Evolutionary conservation across 2,113 vertebrate genomes (phyloP), one percentile per base, ranked within the genome.

Genomic region (Micronycteris hirsuta): DNA sequence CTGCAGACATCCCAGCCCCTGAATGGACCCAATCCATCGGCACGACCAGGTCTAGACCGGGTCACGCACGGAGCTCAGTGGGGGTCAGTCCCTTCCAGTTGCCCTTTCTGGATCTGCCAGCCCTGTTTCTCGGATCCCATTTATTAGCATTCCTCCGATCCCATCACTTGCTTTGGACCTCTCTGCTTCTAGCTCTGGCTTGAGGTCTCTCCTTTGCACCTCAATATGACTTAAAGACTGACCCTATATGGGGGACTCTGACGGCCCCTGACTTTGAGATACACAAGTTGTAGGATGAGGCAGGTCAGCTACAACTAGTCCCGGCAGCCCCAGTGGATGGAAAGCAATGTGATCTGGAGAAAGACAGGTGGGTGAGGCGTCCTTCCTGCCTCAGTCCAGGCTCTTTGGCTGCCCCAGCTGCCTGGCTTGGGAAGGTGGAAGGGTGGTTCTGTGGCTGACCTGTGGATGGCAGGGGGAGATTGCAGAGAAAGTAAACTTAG

Each of bases 1-100:
- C 2, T 0, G 0, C 10, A 49, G 20, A 17, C 11, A 16, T 24
- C 58, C 1, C 1, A 3, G n/a, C 5, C 14, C 31, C 43, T 45
- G 9, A 2, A 3, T 28, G 22, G 22, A n/a, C 41, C 47, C 68
- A 14, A 2, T 28, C 41, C 5, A 0, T 14, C 38, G 73, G 26
- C 41, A 49, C 0, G 11, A 7, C 58, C 12, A 3, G 3, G 11
- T 58, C 19, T 31, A 58, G 58, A 58, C 41, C 2, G 0, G 49
- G 43, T 43, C 54, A 4, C 0, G 4, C 13, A 1, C 41, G 1
- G 82, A 86, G 22, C 31, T 54, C 81, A 43, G 84, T 4, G 15
- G 31, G 9, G 11, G 19, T 24, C 43, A 52, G 19, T 54, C 26
- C 5, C 3, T n/a, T 22, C 68, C 63, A 9, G 49, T 15, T 7